These are phyloP conservation scores for Anas capensis DNA, from an alignment of 2,797 vertebrate genomes.

Conservation along the genomic window DNA sequence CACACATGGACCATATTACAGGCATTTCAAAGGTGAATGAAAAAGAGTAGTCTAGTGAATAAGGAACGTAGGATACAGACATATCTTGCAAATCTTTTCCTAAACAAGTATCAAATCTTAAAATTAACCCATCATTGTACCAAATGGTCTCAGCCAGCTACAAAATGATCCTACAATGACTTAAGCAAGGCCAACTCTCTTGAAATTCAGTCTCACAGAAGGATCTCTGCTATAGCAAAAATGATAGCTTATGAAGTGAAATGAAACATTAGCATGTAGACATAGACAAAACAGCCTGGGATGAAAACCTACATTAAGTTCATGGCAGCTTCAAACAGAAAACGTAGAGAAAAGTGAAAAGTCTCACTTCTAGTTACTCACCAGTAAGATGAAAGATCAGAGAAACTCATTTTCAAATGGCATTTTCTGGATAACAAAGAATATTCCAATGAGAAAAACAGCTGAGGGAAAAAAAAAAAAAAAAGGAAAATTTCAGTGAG, in stretches of 20 bases:
- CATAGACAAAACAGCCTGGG: neutral
- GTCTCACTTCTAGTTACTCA: neutral
- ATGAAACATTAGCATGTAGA: neutral
- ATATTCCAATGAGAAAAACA: neutral
- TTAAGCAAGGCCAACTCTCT: neutral
- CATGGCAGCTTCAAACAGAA: neutral
- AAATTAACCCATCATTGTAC: neutral
- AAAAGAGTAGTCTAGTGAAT: neutral
- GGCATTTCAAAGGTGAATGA: slow-evolving; percentile 34
- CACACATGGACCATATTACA: slow-evolving; percentile 53
- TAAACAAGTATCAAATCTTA: neutral
- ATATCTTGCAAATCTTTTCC: neutral
- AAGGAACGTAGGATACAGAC: neutral
- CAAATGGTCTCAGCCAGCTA: neutral
- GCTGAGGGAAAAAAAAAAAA: neutral
- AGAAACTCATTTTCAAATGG: neutral
- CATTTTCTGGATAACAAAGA: neutral
- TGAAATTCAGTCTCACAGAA: neutral
- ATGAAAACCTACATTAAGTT: neutral
- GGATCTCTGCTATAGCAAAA: neutral
- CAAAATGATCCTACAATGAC: neutral
- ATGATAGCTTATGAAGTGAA: neutral
- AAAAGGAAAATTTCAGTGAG: neutral
- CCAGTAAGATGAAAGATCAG: neutral
- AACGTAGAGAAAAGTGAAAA: neutral